Evolutionary conservation across 2,113 vertebrate species (phyloP), one percentile per base, ranked within the genome.

Genomic region (Planiliza haematocheilus): DNA sequence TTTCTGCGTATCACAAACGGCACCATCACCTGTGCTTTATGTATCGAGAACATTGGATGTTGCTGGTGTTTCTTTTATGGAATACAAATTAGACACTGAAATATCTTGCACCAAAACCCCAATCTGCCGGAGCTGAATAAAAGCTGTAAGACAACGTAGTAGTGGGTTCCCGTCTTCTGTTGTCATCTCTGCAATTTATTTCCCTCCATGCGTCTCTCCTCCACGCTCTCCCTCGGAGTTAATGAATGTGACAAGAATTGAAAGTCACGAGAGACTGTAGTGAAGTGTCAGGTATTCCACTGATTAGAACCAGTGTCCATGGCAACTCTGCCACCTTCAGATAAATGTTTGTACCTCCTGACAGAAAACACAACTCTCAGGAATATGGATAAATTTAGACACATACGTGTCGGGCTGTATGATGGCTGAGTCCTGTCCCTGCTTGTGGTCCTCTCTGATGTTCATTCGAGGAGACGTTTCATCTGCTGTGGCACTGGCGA

Each of bases 241-340:
- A 70, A 91, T 88, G 77, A 62, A 78, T 56, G 13, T 36, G 50
- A 73, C 62, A 52, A 45, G 48, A 83, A 46, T 66, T 14, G 3
- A 61, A 77, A 48, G 64, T 70, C 80, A 67, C 37, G 12, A 43
- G 67, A 80, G 74, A 74, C 57, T 42, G 62, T 48, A 59, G 46
- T 43, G 64, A 68, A 71, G 57, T 38, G 9, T 75, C 68, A 75
- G 87, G 88, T 89, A 83, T 88, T 80, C 72, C 62, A 63, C 61
- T 78, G 77, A 90, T 90, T 84, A 79, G 66, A 77, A 17, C 43
- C 45, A 0, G 76, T 90, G 69, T 74, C 89, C 86, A 89, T 90
- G 90, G 84, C 77, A 89, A 89, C 89, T 12, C 58, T 4, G 24
- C 9, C 42, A 17, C 55, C 49, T 52, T 65, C 43, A 51, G 57